Percentiles rank a stretch among this genome's conserved stretches.
Conservation (phyloP, 2,888 invertebrate species). For the Xylota sylvarum region DNA sequence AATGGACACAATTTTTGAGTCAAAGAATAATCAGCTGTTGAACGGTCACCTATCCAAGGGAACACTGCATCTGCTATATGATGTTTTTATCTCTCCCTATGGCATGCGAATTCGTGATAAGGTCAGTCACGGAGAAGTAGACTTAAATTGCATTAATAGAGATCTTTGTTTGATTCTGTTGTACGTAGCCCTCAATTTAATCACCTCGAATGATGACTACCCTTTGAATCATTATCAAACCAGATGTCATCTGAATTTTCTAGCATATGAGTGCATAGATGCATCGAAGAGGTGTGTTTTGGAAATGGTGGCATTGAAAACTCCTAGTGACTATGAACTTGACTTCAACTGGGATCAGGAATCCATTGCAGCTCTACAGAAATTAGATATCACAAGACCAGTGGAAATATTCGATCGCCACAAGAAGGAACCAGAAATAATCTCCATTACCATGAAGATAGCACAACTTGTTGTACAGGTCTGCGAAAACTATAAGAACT, state of each 20-base stretch:
- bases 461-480: slow-evolving; percentile 75
- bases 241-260: slow-evolving; percentile 79
- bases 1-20: slow-evolving; percentile 85
- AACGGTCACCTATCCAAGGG: slow-evolving; percentile 74
- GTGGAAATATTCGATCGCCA: slow-evolving; percentile 79
- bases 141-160: slow-evolving; percentile 78
- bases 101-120: slow-evolving; percentile 86
- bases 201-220: slow-evolving; percentile 62
- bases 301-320: slow-evolving; percentile 30
- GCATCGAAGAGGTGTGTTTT: slow-evolving; percentile 37
- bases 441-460: slow-evolving; percentile 79
- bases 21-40: slow-evolving; percentile 70
- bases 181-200: slow-evolving; percentile 76
- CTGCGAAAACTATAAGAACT: slow-evolving; percentile 78
- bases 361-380: neutral
- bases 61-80: slow-evolving; percentile 83
- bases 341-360: slow-evolving; percentile 41
- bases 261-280: slow-evolving; percentile 39
- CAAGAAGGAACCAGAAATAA: slow-evolving; percentile 80
- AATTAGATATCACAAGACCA: neutral
- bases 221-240: slow-evolving; percentile 78
- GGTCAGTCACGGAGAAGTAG: slow-evolving; percentile 86
- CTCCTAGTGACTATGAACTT: slow-evolving; percentile 8
- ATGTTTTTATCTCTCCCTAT: slow-evolving; percentile 84
- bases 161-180: slow-evolving; percentile 77